phyloP scores from a whole-genome alignment of 2,797 vertebrate genomes.

The Tolypeutes matacus region DNA sequence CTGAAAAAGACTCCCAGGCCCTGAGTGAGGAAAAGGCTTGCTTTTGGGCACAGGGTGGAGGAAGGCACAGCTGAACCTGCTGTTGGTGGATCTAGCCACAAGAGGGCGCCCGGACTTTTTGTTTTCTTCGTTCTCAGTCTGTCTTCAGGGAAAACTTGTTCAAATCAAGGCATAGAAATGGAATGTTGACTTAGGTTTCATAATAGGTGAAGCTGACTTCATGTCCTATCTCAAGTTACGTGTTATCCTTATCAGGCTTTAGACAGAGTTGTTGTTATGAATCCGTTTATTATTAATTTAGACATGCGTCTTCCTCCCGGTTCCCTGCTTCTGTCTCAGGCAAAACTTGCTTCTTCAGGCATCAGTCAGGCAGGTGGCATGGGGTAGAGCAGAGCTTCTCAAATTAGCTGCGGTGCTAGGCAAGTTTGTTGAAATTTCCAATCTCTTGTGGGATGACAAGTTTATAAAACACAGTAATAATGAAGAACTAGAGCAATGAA shows the following conservation, averaged over 20 bases:
- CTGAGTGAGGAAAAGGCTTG: accelerated
- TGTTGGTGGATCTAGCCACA: conserved; percentile 53
- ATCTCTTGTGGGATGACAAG: background rate
- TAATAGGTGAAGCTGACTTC: conserved; percentile 57
- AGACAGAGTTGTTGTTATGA: background rate
- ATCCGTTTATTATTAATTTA: background rate
- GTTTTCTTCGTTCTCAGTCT: background rate
- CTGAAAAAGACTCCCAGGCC: background rate
- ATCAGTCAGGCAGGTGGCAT: accelerated
- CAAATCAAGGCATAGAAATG: background rate
- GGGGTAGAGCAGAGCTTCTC: background rate
- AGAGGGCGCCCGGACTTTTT: conserved; percentile 74
- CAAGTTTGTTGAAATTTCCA: background rate
- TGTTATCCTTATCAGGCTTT: background rate
- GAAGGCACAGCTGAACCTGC: background rate
- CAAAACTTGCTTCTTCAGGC: background rate
- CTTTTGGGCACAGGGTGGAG: background rate
- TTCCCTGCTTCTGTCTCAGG: background rate
- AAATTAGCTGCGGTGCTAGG: background rate
- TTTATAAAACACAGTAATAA: conserved; percentile 29
- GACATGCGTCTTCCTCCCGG: too few species aligned
- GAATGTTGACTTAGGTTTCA: conserved; percentile 40
- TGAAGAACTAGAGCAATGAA: background rate
- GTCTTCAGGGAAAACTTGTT: conserved; percentile 1
- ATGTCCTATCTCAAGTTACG: background rate